Evolutionary conservation across 2,888 invertebrate species (phyloP).

Genomic region (Spodoptera exigua): DNA sequence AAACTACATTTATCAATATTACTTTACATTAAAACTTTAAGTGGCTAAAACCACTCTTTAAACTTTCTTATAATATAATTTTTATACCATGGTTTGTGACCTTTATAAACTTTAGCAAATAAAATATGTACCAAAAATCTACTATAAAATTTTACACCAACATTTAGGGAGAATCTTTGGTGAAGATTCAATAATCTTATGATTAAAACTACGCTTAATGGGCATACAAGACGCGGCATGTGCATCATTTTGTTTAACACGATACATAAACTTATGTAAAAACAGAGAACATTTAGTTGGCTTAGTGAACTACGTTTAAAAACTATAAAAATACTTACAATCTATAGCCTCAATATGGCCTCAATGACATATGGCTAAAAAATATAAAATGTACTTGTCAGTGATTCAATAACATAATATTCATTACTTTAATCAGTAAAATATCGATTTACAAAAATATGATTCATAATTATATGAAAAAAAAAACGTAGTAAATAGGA

Average conservation of each 20-base stretch:
- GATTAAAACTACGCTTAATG: conserved; percentile 17
- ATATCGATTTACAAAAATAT: conserved; percentile 25
- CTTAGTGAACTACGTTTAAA: too few relatives aligned
- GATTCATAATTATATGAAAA: not conserved
- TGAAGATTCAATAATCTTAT: conserved; percentile 34
- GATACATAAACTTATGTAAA: conserved; percentile 11
- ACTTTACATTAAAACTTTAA: conserved; percentile 4
- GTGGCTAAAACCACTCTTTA: conserved; percentile 12
- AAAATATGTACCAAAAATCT: conserved; percentile 7
- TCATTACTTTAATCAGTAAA: conserved; percentile 6
- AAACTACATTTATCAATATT: conserved; percentile 21
- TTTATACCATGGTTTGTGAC: conserved; percentile 13
- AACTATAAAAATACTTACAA: too few relatives aligned
- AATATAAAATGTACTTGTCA: too few relatives aligned
- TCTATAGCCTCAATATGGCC: too few relatives aligned
- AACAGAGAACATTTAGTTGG: too few relatives aligned
- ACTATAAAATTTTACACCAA: conserved; percentile 6
- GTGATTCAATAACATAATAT: not conserved
- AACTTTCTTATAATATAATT: conserved; percentile 16
- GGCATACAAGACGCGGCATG: conserved; percentile 7
- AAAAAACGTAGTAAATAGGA: too few relatives aligned
- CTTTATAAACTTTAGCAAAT: conserved; percentile 10
- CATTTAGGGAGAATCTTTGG: conserved; percentile 51
- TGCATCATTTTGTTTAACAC: conserved; percentile 3
- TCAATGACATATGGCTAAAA: too few relatives aligned